Conservation (phyloP, 2,888 invertebrate species). For the Ophioninae sp. region DNA sequence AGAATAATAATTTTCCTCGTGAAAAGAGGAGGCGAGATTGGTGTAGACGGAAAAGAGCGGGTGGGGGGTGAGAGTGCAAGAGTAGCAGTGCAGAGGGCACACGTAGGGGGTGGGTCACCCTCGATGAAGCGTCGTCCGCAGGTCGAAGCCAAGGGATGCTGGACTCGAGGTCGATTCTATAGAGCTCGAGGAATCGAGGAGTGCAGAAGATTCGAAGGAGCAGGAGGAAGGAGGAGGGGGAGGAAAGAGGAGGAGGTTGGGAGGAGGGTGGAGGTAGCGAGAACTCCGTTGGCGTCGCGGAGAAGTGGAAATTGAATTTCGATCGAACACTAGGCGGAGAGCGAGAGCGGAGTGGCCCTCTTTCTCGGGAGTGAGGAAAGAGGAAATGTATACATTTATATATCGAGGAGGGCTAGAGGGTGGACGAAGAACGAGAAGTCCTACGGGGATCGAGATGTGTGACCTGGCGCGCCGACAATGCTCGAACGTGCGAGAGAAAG, state of each 20-base stretch:
- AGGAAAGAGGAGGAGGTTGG: no score
- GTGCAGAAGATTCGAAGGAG: neutral
- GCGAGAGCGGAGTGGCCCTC: conserved; percentile 46
- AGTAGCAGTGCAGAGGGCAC: conserved; percentile 45
- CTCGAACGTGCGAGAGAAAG: conserved; percentile 40
- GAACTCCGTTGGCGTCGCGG: conserved; percentile 55
- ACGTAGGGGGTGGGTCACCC: conserved; percentile 49
- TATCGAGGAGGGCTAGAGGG: conserved; percentile 41
- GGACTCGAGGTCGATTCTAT: conserved; percentile 54
- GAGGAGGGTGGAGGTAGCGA: neutral
- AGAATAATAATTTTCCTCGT: conserved; percentile 78
- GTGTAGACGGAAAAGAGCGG: conserved; percentile 55
- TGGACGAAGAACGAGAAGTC: conserved; percentile 46
- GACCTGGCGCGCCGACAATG: conserved; percentile 31
- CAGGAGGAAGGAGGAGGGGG: no score
- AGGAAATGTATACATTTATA: conserved; percentile 40
- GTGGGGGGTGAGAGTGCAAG: conserved; percentile 42
- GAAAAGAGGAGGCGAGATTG: conserved; percentile 61
- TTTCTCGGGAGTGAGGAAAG: conserved; percentile 35
- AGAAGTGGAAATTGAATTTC: conserved; percentile 80
- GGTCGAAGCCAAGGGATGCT: conserved; percentile 41
- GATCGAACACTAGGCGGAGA: conserved; percentile 76
- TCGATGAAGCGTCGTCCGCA: conserved; percentile 57
- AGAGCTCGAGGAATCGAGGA: conserved; percentile 19
- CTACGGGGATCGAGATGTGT: conserved; percentile 43